Evolutionary conservation across 2,888 invertebrate species (phyloP), one percentile per base, ranked within the genome.

Genomic region (Lithodes maja): DNA sequence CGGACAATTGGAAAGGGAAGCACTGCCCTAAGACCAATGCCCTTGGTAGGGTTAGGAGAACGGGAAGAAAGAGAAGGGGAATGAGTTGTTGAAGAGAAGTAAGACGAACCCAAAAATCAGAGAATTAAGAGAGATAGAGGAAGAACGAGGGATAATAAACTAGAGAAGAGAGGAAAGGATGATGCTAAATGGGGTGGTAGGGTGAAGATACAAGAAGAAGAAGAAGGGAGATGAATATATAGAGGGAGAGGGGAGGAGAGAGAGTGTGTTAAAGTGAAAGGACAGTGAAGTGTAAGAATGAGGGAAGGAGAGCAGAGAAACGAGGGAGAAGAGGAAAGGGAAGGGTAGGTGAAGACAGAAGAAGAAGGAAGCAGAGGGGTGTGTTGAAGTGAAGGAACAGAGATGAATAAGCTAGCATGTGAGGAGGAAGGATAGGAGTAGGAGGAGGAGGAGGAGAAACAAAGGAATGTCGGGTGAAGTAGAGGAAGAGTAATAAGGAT

Each of bases 351-450:
- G 84, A 61, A 17, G 71, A 71, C 69, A 61, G 55, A 61, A 52
- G 83, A 83, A 71, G 17, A 52, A 71, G 2, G 52, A 33, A 15
- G n/a, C 17, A 12, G 33, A 17, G 50, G 68, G 50, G 3, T 2
- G 55, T 50, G 50, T 69, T 50, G 9, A 55, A 55, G 9, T 55
- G 55, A 55, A 55, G 55, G 5, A 3, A 55, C 55, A 55, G 55
- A 55, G 55, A 55, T 55, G 80, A 55, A 55, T 2, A 49, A 17
- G 9, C 52, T 61, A 61, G n/a, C n/a, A 33, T 9, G 68, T 49
- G 50, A 9, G 68, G 71, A 74, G 78, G 69, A 68, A 85, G 85
- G 54, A 50, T 53, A 12, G 69, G 17, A 69, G 78, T 12, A 68
- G 55, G 50, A n/a, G 3, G 79, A 55, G 33, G 9, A 9, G 74